Percentiles rank a stretch among this genome's conserved stretches.
phyloP scores from a whole-genome alignment of 1,140 invertebrate species.

The Glossosoma conforme region DNA sequence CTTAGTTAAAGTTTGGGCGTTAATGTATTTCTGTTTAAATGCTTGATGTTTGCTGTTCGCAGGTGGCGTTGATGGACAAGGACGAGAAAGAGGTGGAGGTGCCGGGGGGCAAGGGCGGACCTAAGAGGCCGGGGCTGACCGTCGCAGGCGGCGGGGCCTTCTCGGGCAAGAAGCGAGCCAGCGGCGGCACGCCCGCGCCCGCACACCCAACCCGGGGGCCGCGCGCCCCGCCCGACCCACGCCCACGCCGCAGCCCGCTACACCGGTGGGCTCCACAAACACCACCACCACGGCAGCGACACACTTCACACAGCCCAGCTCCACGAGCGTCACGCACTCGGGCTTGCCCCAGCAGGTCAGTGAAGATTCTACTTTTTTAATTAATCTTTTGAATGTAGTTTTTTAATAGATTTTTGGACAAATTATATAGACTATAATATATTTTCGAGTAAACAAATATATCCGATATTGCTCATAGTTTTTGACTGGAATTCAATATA shows the following conservation, averaged over 20 bases:
- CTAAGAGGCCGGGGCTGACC: conserved; percentile 42
- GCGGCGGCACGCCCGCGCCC: conserved; percentile 46
- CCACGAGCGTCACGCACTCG: conserved; percentile 38
- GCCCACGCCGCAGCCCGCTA: conserved; percentile 34
- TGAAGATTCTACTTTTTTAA: conserved; percentile 16
- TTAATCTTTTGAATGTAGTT: no score
- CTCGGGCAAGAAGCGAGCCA: conserved; percentile 46
- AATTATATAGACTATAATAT: no score
- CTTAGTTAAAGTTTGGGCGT: no score
- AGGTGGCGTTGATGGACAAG: conserved; percentile 92
- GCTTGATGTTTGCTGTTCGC: conserved; percentile 24
- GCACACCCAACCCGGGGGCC: conserved; percentile 39
- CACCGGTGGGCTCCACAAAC: conserved; percentile 48
- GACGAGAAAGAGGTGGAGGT: conserved; percentile 79
- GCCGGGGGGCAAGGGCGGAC: conserved; percentile 63
- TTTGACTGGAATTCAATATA: no score
- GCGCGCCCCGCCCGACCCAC: conserved; percentile 30
- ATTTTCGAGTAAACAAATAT: no score
- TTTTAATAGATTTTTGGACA: no score
- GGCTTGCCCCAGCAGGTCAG: conserved; percentile 45
- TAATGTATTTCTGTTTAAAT: no score
- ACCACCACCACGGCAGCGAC: conserved; percentile 49
- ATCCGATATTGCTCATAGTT: no score
- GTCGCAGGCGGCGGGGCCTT: conserved; percentile 39
- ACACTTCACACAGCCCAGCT: conserved; percentile 29